A percentile compares a stretch with the other conserved stretches of the same genome.
These are phyloP conservation scores for Meloidogyne chitwoodi DNA, from an alignment of 1,140 invertebrate genomes.

Conservation along the genomic window DNA sequence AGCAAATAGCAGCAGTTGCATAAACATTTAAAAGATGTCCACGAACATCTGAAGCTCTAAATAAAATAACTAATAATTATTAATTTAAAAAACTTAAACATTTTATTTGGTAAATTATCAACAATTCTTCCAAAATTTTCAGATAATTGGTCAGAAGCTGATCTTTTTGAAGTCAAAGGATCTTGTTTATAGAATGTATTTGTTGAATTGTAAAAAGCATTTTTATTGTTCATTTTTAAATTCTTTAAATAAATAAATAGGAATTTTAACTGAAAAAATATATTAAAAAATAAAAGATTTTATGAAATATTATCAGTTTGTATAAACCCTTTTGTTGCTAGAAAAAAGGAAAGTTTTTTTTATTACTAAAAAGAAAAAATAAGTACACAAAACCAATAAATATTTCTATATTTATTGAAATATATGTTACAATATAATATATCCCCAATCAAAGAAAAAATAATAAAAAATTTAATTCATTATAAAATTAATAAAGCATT, in stretches of 20 bases:
- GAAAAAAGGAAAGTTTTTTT: too few species aligned
- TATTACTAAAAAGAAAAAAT: too few species aligned
- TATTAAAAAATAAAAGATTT: background rate
- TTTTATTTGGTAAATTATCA: background rate
- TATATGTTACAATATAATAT: too few species aligned
- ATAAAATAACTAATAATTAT: slow-evolving; percentile 8
- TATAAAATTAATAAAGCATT: too few species aligned
- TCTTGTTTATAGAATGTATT: background rate
- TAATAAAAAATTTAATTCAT: too few species aligned
- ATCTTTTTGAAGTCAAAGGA: background rate
- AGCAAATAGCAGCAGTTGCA: slow-evolving; percentile 77
- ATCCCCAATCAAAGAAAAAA: too few species aligned
- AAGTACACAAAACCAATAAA: too few species aligned
- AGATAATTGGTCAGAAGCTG: background rate
- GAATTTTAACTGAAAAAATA: background rate
- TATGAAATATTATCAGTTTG: too few species aligned
- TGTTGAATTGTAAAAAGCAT: background rate
- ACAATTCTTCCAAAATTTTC: background rate
- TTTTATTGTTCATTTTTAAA: background rate
- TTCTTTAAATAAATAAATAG: background rate
- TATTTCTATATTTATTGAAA: too few species aligned
- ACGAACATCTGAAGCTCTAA: slow-evolving; percentile 72
- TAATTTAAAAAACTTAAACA: background rate
- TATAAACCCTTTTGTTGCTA: too few species aligned
- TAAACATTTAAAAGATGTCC: slow-evolving; percentile 92